phyloP scores from a whole-genome alignment of 2,888 invertebrate species.

The Cremastinae sp. region DNA sequence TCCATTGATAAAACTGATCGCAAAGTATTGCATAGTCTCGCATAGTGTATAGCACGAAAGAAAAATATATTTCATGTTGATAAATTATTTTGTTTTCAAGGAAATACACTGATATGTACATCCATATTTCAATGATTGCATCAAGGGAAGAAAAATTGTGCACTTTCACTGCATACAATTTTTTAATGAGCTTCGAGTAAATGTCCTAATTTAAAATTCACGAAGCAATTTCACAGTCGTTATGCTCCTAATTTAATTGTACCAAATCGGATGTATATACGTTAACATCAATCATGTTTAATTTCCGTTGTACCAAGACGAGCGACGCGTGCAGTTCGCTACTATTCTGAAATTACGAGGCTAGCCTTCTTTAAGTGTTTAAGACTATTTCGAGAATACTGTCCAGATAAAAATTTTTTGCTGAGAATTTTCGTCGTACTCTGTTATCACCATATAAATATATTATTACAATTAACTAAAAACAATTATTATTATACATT shows the following conservation, averaged over 20 bases:
- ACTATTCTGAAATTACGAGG: not conserved
- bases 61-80: too few species aligned
- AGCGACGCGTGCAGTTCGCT: conserved; percentile 9
- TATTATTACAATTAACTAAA: too few species aligned
- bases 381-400: not conserved
- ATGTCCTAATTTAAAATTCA: conserved; percentile 1
- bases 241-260: conserved; percentile 13
- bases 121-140: not conserved
- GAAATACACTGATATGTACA: too few species aligned
- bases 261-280: not conserved
- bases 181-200: conserved; percentile 19
- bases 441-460: too few species aligned
- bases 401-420: not conserved
- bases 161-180: conserved; percentile 32
- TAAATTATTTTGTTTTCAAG: too few species aligned
- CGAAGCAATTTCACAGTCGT: conserved; percentile 11
- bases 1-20: too few species aligned
- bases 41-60: too few species aligned
- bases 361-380: conserved; percentile 42
- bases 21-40: too few species aligned
- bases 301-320: conserved; percentile 33
- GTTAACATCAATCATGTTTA: conserved; percentile 8
- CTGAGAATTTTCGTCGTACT: not conserved
- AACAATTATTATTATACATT: too few species aligned
- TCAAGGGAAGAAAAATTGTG: not conserved